Percentiles rank a stretch among this genome's conserved stretches.
Conservation (phyloP, 2,888 invertebrate genomes). For the Balanococcus diminutus region DNA sequence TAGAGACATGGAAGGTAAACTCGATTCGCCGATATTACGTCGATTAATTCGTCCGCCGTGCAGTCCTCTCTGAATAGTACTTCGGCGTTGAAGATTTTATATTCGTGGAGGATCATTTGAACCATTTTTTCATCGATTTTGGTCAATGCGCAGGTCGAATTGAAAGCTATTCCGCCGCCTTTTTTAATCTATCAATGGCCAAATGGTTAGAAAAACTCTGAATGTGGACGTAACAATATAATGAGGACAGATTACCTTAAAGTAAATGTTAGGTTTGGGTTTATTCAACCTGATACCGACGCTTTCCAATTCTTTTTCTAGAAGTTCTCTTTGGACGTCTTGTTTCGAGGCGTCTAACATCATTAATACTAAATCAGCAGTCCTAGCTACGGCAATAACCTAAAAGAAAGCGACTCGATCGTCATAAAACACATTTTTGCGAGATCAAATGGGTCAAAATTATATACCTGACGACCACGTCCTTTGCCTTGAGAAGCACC, state of each 20-base stretch:
- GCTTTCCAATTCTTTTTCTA: conserved; percentile 94
- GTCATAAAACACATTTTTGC: too few relatives aligned
- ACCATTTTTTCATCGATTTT: conserved; percentile 96
- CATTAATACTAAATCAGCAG: conserved; percentile 97
- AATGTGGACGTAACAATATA: not conserved
- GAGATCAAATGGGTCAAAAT: not conserved
- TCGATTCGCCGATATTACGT: conserved; percentile 94
- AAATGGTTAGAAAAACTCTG: not conserved
- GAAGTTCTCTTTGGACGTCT: conserved; percentile 87
- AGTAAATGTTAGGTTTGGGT: conserved; percentile 95
- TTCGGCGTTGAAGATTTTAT: conserved; percentile 96
- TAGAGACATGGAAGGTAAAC: conserved; percentile 97
- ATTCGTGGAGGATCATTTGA: conserved; percentile 96
- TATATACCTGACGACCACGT: conserved; percentile 76
- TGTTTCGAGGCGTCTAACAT: conserved; percentile 99
- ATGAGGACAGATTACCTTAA: conserved; percentile 72
- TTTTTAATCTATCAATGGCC: conserved; percentile 74
- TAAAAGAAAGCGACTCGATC: conserved; percentile 59
- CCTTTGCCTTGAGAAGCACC: conserved; percentile 96
- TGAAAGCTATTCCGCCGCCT: conserved; percentile 95
- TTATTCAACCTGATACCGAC: conserved; percentile 98
- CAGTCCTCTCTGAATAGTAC: conserved; percentile 93
- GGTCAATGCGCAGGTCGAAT: conserved; percentile 91
- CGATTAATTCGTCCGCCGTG: conserved; percentile 94
- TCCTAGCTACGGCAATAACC: conserved; percentile 98